These are phyloP conservation scores for Tetrapedia diversipes DNA, from an alignment of 2,888 invertebrate genomes.

Conservation along the genomic window DNA sequence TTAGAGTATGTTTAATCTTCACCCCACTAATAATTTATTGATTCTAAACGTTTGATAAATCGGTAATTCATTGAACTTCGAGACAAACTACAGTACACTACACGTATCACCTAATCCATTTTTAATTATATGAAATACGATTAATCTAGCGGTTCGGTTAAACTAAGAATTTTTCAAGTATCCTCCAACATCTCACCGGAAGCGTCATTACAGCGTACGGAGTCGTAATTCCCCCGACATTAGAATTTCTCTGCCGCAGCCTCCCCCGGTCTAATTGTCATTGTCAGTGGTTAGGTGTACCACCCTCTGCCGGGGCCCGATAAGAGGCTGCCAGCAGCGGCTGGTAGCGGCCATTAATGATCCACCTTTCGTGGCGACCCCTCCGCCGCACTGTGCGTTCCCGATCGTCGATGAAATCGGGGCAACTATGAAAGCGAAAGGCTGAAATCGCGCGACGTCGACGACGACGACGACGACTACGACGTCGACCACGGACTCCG, in stretches of 20 bases:
- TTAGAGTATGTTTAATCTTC: too few species aligned
- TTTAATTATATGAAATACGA: too few species aligned
- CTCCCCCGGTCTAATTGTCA: constrained; percentile 55
- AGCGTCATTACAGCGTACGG: not conserved
- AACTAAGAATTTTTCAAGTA: too few species aligned
- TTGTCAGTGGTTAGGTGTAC: constrained; percentile 51
- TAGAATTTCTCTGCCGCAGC: constrained; percentile 2
- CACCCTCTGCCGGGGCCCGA: constrained; percentile 50
- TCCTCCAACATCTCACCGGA: not conserved
- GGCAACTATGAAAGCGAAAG: constrained; percentile 57
- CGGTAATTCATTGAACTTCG: too few species aligned
- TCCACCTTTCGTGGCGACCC: constrained; percentile 53
- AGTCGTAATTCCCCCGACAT: not conserved
- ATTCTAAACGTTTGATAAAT: too few species aligned
- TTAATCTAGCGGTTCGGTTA: too few species aligned
- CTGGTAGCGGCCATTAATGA: constrained; percentile 75
- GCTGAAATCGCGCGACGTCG: constrained; percentile 42
- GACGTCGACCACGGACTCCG: constrained; percentile 37
- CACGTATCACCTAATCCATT: too few species aligned
- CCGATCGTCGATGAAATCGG: constrained; percentile 72
- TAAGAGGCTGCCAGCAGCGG: constrained; percentile 71
- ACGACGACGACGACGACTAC: too few species aligned
- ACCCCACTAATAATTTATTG: too few species aligned
- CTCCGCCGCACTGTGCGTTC: constrained; percentile 3
- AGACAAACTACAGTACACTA: too few species aligned